Percentiles rank a stretch among this genome's conserved stretches.
phyloP scores from a whole-genome alignment of 2,113 vertebrate genomes.

The Columba janthina region DNA sequence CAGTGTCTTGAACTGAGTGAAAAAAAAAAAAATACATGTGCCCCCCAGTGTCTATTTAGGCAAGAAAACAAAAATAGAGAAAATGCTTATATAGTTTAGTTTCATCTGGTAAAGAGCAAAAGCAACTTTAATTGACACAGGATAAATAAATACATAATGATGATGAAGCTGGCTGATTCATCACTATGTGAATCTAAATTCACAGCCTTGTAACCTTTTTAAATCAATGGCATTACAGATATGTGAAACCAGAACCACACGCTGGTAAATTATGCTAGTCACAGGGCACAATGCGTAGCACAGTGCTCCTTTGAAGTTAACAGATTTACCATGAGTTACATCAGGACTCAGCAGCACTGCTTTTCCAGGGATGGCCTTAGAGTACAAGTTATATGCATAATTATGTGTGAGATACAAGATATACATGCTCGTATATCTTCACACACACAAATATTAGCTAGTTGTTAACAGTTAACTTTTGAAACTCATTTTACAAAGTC shows the following conservation, averaged over 20 bases:
- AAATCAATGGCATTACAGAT: neutral
- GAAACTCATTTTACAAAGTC: neutral
- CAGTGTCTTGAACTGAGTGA: neutral
- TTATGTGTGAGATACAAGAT: neutral
- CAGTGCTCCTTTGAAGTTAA: neutral
- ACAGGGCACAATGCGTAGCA: accelerated
- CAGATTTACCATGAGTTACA: neutral
- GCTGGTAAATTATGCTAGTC: neutral
- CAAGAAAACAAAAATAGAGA: neutral
- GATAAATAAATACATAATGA: neutral
- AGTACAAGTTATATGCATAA: neutral
- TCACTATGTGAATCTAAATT: neutral
- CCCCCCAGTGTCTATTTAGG: neutral
- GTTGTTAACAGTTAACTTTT: neutral
- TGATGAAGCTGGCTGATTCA: neutral
- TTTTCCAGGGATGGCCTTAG: neutral
- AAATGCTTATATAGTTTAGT: neutral
- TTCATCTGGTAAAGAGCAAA: neutral
- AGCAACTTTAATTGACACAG: neutral
- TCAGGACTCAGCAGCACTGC: neutral
- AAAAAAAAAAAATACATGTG: neutral
- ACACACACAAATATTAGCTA: neutral
- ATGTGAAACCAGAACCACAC: neutral
- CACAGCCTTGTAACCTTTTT: neutral
- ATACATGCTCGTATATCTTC: neutral